Evolutionary conservation across 2,888 invertebrate genomes (phyloP).

Genomic region (Andrena camellia): DNA sequence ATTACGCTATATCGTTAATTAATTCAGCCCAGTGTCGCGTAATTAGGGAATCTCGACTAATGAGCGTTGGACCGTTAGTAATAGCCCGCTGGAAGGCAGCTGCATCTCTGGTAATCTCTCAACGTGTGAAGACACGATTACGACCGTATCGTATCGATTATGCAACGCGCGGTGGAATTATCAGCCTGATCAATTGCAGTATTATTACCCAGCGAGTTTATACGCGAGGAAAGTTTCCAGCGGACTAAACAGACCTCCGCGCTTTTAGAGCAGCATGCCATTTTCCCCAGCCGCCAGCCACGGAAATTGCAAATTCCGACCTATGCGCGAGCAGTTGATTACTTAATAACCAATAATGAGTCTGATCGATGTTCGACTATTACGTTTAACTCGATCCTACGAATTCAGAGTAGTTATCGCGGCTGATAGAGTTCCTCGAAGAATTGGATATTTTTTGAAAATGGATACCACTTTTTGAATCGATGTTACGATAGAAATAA

Average conservation of each 20-base stretch:
- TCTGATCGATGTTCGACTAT: constrained; percentile 18
- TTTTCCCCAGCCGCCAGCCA: neutral
- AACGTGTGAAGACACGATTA: constrained; percentile 39
- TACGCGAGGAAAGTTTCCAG: constrained; percentile 5
- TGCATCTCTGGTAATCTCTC: constrained; percentile 49
- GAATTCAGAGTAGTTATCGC: neutral
- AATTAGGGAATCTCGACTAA: constrained; percentile 34
- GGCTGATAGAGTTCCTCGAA: neutral
- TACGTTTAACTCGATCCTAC: constrained; percentile 32
- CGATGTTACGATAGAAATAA: too few relatives aligned
- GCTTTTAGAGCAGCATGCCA: constrained; percentile 8
- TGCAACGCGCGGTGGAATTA: constrained; percentile 21
- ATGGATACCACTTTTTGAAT: too few relatives aligned
- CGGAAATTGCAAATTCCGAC: constrained; percentile 49
- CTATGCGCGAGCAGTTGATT: constrained; percentile 30
- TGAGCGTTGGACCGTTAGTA: constrained; percentile 32
- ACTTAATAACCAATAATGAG: constrained; percentile 46
- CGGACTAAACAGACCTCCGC: too few relatives aligned
- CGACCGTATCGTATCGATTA: constrained; percentile 34
- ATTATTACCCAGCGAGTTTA: constrained; percentile 19
- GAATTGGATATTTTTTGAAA: too few relatives aligned
- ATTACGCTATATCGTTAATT: constrained; percentile 22
- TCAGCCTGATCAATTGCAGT: constrained; percentile 17
- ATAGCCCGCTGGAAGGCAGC: constrained; percentile 28
- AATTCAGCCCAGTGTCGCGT: constrained; percentile 12